Conservation (phyloP, 2,797 vertebrate genomes). For the Labeo calbasu region DNA sequence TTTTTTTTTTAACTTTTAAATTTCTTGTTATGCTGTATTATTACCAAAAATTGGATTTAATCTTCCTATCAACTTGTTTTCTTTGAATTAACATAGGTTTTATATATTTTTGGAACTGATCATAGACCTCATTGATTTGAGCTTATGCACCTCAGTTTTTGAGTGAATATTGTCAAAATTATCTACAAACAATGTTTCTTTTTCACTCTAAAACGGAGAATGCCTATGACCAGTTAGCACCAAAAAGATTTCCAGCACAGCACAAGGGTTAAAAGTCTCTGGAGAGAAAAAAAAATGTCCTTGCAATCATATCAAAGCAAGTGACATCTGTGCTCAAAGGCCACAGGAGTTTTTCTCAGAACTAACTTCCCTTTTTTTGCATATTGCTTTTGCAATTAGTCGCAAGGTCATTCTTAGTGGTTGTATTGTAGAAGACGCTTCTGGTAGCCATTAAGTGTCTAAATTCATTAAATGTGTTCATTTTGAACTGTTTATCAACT, state of each 20-base stretch:
- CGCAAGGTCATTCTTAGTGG: not conserved
- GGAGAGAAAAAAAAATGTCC: not conserved
- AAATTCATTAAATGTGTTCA: not conserved
- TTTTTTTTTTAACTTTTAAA: no score
- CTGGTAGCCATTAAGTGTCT: not conserved
- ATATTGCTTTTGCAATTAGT: not conserved
- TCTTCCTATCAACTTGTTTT: not conserved
- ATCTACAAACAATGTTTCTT: not conserved
- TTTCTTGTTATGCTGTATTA: not conserved
- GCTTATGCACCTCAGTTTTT: not conserved
- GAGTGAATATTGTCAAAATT: not conserved
- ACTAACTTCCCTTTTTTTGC: not conserved
- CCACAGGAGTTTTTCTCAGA: not conserved
- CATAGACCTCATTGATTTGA: no score
- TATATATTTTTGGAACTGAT: no score
- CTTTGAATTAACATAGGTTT: not conserved
- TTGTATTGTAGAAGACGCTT: not conserved
- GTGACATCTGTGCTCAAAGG: not conserved
- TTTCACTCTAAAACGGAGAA: not conserved
- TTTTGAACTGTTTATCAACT: not conserved
- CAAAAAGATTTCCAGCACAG: not conserved
- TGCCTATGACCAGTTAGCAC: no score
- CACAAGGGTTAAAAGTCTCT: not conserved
- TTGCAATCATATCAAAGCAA: not conserved
- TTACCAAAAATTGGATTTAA: not conserved